phyloP scores from a whole-genome alignment of 2,113 vertebrate genomes.

The Archilochus colubris region DNA sequence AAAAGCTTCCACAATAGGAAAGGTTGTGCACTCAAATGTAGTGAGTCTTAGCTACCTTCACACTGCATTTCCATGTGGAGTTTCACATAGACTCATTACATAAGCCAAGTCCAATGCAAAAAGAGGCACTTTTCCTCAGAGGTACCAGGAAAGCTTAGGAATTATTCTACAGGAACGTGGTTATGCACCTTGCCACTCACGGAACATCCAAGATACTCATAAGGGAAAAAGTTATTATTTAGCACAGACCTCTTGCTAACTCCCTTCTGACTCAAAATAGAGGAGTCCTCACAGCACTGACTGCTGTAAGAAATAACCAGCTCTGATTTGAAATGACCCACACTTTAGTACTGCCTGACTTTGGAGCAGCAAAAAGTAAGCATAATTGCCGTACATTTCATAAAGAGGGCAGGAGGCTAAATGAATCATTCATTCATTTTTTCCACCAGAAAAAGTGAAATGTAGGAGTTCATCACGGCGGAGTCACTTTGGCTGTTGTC shows the following conservation, averaged over 20 bases:
- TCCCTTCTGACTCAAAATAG: background rate
- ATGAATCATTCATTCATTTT: slow-evolving; percentile 35
- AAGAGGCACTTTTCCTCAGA: background rate
- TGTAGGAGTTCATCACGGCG: background rate
- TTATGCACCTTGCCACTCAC: background rate
- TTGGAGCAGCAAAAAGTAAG: background rate
- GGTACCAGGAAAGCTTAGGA: slow-evolving; percentile 12
- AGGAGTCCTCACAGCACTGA: background rate
- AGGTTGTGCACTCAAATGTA: background rate
- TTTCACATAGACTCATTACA: background rate
- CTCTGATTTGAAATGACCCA: slow-evolving; percentile 23
- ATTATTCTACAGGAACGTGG: slow-evolving; percentile 5
- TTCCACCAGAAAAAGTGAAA: slow-evolving; percentile 14
- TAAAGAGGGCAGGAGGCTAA: slow-evolving; percentile 39
- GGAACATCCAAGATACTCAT: background rate
- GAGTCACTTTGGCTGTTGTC: slow-evolving; percentile 43
- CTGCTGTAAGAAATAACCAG: background rate
- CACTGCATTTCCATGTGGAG: background rate
- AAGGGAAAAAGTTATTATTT: slow-evolving; percentile 18
- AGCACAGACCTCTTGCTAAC: background rate
- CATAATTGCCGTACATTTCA: slow-evolving; percentile 28
- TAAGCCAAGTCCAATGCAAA: background rate
- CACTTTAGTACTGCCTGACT: background rate
- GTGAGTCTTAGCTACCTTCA: background rate
- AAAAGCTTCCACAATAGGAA: slow-evolving; percentile 30